Base-by-base conservation (phyloP, 2,113 vertebrate species). In the Isichthys henryi region DNA sequence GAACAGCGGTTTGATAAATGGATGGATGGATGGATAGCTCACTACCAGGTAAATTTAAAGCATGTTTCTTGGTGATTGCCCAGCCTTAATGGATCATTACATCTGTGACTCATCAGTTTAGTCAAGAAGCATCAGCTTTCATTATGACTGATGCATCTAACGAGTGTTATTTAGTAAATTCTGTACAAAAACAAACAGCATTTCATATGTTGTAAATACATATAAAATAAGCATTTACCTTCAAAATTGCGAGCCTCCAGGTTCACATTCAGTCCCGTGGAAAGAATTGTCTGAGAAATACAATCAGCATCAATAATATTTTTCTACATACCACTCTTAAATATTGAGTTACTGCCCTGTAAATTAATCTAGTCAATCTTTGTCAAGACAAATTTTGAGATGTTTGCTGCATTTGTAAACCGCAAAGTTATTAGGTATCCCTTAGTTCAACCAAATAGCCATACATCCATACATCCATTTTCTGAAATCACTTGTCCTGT, bases 201-300 rank as follows among this genome's bases (percentile, higher is more conserved):
- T n/a, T 84, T 19, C 39, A 84, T 17, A 43, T 19, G 48, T 23
- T 84, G 39, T 46, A 84, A 84, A 46, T 48, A 84, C 48, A 82
- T 21, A 53, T 52, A 31, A 35, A 52, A 87, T 7, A 13, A 27
- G 27, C 35, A 15, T 91, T 70, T 92, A 98, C 97, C 97, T 93
- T 98, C 97, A 82, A 97, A 98, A 92, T 98, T 97, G 87, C 97
- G 95, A 89, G 96, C 95, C 91, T 98, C 97, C 87, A 97, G 86
- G 66, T 97, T 93, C 88, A 97, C 92, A 1, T 88, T 91, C 45
- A 93, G 91, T 21, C 95, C 94, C 31, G 91, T 93, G 0, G 93
- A 95, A 87, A 97, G 94, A 92, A 97, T 94, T 19, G 94, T 96
- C 97, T 98, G 87, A 53, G 84, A 90, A 74, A 87, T 50, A 17